phyloP scores from a whole-genome alignment of 2,113 vertebrate genomes.

The Arothron firmamentum region DNA sequence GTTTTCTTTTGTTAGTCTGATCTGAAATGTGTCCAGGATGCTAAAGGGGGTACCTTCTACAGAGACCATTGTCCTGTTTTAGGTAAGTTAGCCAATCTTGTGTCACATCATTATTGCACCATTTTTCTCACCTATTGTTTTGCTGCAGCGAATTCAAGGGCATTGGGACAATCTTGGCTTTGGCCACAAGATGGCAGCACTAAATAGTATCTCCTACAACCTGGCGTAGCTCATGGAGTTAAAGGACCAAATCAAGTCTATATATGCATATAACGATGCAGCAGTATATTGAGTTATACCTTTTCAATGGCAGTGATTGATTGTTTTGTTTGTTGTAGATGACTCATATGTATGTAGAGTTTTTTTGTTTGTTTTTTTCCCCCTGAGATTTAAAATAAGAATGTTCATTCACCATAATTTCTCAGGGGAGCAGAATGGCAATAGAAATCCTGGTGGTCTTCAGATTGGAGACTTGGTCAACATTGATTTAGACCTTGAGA shows the following conservation, averaged over 20 bases:
- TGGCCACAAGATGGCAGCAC: slow-evolving; percentile 74
- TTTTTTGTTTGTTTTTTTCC: background rate
- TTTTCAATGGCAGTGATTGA: background rate
- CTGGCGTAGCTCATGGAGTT: slow-evolving; percentile 27
- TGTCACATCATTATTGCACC: slow-evolving; percentile 57
- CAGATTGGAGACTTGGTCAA: slow-evolving; percentile 98
- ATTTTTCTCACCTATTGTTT: slow-evolving; percentile 57
- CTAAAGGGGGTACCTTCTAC: slow-evolving; percentile 99
- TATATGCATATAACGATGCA: slow-evolving; percentile 26
- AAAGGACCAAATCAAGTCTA: slow-evolving; percentile 23
- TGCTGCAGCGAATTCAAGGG: slow-evolving; percentile 73
- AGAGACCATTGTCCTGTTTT: slow-evolving; percentile 98
- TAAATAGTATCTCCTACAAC: slow-evolving; percentile 27
- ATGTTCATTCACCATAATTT: slow-evolving; percentile 1
- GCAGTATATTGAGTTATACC: slow-evolving; percentile 1
- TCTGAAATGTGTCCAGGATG: slow-evolving; percentile 97
- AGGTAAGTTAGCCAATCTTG: slow-evolving; percentile 78
- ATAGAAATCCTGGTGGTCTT: slow-evolving; percentile 94
- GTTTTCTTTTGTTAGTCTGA: slow-evolving; percentile 81
- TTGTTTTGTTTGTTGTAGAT: background rate
- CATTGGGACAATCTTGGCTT: slow-evolving; percentile 42
- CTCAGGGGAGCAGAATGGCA: slow-evolving; percentile 96
- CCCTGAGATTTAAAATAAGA: background rate
- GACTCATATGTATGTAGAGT: background rate
- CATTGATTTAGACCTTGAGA: slow-evolving; percentile 97